Percentiles rank a stretch among this genome's conserved stretches.
Evolutionary conservation across 2,888 invertebrate genomes (phyloP).

Genomic region (Beris morrisii): DNA sequence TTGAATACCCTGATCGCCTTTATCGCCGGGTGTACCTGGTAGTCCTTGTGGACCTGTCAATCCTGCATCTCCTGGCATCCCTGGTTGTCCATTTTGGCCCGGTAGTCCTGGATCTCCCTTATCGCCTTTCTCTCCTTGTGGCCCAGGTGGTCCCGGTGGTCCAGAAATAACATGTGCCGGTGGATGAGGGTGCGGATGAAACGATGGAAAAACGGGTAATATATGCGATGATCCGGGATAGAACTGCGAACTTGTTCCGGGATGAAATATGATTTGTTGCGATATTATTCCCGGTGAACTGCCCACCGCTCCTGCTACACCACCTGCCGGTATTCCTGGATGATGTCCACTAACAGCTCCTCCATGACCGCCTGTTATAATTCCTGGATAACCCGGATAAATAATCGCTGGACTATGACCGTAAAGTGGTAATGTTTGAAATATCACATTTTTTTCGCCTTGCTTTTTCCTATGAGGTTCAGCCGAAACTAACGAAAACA

Average conservation of each 20-base stretch:
- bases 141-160: not conserved
- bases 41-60: not conserved
- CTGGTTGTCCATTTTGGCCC: not conserved
- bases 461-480: conserved; percentile 8
- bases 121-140: not conserved
- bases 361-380: not conserved
- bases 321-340: not conserved
- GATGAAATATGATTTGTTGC: conserved; percentile 17
- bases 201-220: conserved; percentile 10
- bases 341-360: not conserved
- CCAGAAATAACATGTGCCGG: not conserved
- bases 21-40: conserved; percentile 9
- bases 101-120: not conserved
- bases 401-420: not conserved
- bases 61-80: not conserved
- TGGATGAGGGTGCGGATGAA: conserved; percentile 4
- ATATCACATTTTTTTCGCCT: not conserved
- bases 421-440: conserved; percentile 3
- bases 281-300: not conserved
- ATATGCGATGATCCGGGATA: conserved; percentile 13
- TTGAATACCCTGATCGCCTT: conserved; percentile 11
- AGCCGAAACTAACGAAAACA: not conserved
- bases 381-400: not conserved
- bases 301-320: not conserved
- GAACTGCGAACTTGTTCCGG: conserved; percentile 16